These are phyloP conservation scores for Anaspis maculata DNA, from an alignment of 2,888 invertebrate genomes.

Conservation along the genomic window DNA sequence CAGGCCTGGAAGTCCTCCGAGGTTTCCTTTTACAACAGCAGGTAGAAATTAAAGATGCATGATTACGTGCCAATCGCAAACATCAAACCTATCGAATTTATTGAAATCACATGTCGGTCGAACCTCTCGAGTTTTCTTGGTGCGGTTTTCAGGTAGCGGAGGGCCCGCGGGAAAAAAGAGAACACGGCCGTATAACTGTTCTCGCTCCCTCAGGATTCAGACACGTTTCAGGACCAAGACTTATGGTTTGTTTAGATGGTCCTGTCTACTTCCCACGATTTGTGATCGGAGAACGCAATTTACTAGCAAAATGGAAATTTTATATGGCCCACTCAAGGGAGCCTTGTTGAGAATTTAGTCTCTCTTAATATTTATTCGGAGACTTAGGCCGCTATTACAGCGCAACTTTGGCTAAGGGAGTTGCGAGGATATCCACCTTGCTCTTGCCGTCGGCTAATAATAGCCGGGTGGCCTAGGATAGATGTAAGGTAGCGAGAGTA, in stretches of 20 bases:
- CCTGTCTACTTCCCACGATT: constrained; percentile 30
- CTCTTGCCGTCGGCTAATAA: too few relatives aligned
- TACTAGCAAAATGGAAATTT: constrained; percentile 27
- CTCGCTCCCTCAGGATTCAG: constrained; percentile 21
- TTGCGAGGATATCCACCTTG: too few relatives aligned
- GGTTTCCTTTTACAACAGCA: too few relatives aligned
- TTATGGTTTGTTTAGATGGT: constrained; percentile 34
- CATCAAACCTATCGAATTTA: constrained; percentile 4
- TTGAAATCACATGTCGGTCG: constrained; percentile 5
- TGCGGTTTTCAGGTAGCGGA: constrained; percentile 8
- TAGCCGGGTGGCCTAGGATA: too few relatives aligned
- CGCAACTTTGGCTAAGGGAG: too few relatives aligned
- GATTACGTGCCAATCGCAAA: too few relatives aligned
- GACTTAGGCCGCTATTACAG: too few relatives aligned
- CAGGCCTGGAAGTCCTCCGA: too few relatives aligned
- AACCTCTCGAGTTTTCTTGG: constrained; percentile 3
- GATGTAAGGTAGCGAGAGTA: too few relatives aligned
- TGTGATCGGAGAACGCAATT: constrained; percentile 29
- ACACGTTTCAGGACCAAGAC: constrained; percentile 23
- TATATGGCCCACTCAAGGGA: constrained; percentile 17
- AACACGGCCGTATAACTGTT: constrained; percentile 18
- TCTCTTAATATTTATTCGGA: background rate
- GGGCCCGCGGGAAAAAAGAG: constrained; percentile 9
- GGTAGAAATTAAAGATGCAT: too few relatives aligned
- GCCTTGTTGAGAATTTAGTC: constrained; percentile 1